Percentiles rank a stretch among this genome's conserved stretches.
These are phyloP conservation scores for Diarsia rubi DNA, from an alignment of 2,888 invertebrate species.

Conservation along the genomic window DNA sequence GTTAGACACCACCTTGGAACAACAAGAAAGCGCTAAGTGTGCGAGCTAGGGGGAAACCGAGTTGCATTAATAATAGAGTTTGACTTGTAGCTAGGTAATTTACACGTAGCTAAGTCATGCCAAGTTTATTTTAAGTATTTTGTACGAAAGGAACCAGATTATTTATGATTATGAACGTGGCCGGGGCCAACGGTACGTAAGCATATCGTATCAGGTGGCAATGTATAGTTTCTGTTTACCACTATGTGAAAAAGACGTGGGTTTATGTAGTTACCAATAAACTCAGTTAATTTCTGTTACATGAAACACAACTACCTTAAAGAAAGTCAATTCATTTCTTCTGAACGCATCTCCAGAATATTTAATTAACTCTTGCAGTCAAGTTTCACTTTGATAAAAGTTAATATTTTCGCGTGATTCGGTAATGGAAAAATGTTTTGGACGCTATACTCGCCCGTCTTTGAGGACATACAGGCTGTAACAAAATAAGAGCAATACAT, in stretches of 20 bases:
- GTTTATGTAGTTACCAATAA: background rate
- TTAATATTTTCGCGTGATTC: background rate
- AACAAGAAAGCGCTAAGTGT: background rate
- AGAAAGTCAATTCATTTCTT: background rate
- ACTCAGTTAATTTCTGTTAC: background rate
- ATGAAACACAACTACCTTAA: background rate
- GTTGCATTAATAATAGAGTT: background rate
- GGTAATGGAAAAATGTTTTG: conserved; percentile 9
- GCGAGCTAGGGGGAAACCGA: background rate
- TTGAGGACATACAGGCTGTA: background rate
- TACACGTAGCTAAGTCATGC: too few relatives aligned
- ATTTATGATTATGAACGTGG: background rate
- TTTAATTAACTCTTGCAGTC: background rate
- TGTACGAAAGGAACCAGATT: background rate
- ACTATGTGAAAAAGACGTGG: background rate
- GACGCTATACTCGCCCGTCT: background rate
- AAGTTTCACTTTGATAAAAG: conserved; percentile 6
- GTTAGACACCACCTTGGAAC: background rate
- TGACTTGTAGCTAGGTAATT: background rate
- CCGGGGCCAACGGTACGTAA: background rate
- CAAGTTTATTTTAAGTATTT: background rate
- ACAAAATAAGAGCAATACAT: background rate
- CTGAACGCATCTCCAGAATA: background rate
- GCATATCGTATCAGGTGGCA: background rate
- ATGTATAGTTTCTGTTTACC: background rate